Evolutionary conservation across 1,140 invertebrate species (phyloP), one percentile per base, ranked within the genome.

Genomic region (Macrobrachium nipponense): DNA sequence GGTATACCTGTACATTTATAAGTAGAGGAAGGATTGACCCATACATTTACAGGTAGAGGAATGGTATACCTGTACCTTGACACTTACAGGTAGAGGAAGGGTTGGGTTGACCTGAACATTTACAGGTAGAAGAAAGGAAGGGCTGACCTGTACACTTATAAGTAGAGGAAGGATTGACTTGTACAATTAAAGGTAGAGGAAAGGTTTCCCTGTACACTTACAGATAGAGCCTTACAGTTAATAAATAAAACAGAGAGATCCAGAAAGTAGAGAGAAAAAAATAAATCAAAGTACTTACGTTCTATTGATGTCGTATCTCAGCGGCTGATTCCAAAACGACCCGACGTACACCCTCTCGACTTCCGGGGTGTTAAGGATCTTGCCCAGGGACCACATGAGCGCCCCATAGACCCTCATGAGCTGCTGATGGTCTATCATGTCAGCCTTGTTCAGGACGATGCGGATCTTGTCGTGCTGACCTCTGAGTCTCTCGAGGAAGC

Each of bases 351-450:
- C 94, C 76, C 94, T 90, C 18, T 93, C 92, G 14, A 94, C 94
- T 90, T 94, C 94, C 18, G 94, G 94, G 8, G 93, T 94, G 87
- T 93, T 92, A 18, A 94, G 90, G 44, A 92, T 91, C 90, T 92
- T 93, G 23, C 92, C 94, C 51, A 95, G 90, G 0, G 93, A 94
- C 94, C 94, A 95, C 95, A 95, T 95, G 27, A 95, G 91, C 18
- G 95, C 95, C 27, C 95, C 95, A 90, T 95, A 95, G 2, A 95
- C 95, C 87, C 95, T 89, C 94, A 95, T 95, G 70, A 95, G 90
- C 90, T 95, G 94, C 89, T 95, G 95, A 89, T 94, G 93, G 90
- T 95, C 94, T 36, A 95, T 92, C 93, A 94, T 94, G 90, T 95
- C 95, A 10, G 95, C 94, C 91, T 95, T 95, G 90, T 95, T 95